Evolutionary conservation across 1,140 invertebrate genomes (phyloP).

Genomic region (Vanessa tameamea): DNA sequence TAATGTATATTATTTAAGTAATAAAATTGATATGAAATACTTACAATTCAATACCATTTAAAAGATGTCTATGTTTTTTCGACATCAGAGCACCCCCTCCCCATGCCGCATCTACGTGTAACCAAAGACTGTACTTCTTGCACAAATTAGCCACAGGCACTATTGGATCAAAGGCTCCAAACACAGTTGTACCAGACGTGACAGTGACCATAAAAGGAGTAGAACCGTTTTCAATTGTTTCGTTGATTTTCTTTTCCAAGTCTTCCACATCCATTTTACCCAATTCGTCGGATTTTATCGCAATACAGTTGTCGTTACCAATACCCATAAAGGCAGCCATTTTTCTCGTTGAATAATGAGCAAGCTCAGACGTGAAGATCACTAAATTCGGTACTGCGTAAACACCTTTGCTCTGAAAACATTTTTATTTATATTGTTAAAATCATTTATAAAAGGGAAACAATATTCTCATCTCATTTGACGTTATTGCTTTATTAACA

Average conservation of each 20-base stretch:
- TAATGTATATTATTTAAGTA: background rate
- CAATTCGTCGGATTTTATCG: conserved; percentile 84
- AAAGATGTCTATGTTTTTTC: conserved; percentile 86
- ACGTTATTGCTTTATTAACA: background rate
- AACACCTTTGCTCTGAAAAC: conserved; percentile 86
- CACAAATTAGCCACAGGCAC: conserved; percentile 90
- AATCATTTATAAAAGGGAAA: conserved; percentile 5
- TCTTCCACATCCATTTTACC: conserved; percentile 91
- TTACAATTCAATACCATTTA: conserved; percentile 89
- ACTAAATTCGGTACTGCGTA: conserved; percentile 85
- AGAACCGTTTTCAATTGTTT: conserved; percentile 84
- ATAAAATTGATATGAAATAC: conserved; percentile 39
- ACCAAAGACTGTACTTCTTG: conserved; percentile 91
- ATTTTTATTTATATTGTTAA: background rate
- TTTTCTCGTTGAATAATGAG: conserved; percentile 97
- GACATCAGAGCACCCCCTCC: conserved; percentile 94
- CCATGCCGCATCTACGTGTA: conserved; percentile 98
- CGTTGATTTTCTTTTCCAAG: conserved; percentile 86
- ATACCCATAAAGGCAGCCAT: conserved; percentile 89
- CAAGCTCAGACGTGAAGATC: conserved; percentile 92
- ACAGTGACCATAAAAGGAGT: conserved; percentile 94
- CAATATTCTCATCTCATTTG: background rate
- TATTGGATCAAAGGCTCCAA: conserved; percentile 95
- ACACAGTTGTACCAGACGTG: conserved; percentile 92
- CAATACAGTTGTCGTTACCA: conserved; percentile 88